Percentiles rank a stretch among this genome's conserved stretches.
These are phyloP conservation scores for Bradypus variegatus DNA, from an alignment of 2,797 vertebrate genomes.

Conservation along the genomic window DNA sequence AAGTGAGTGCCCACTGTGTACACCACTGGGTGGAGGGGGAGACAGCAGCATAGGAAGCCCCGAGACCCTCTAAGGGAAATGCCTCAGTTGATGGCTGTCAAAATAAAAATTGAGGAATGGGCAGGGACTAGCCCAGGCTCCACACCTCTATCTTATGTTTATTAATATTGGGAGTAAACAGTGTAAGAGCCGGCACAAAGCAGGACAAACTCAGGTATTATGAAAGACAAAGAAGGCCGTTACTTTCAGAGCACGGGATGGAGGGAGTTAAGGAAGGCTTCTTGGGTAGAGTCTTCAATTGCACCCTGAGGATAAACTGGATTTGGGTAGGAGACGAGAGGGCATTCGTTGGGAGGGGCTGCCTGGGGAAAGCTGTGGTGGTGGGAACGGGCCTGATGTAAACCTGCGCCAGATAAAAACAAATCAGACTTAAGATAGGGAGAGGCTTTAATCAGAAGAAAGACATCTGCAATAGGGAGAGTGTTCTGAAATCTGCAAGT, in stretches of 20 bases:
- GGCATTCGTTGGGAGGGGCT: not conserved
- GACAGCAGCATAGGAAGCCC: not conserved
- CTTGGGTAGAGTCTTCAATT: not conserved
- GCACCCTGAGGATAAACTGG: not conserved
- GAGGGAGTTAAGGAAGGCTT: not conserved
- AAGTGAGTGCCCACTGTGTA: not conserved
- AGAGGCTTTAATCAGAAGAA: not conserved
- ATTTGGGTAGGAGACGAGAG: not conserved
- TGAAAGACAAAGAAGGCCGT: not conserved
- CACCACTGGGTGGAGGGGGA: not conserved
- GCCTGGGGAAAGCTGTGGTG: not conserved
- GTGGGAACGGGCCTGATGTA: not conserved
- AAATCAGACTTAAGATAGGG: too few species aligned
- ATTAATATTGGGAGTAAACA: not conserved
- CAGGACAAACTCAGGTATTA: not conserved
- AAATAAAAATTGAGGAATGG: not conserved
- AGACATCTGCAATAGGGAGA: too few species aligned
- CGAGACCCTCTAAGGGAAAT: not conserved
- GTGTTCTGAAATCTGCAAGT: too few species aligned
- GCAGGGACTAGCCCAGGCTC: not conserved
- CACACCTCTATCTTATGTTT: not conserved
- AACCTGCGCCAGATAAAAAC: too few species aligned
- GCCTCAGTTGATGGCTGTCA: not conserved
- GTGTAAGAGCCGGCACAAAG: not conserved
- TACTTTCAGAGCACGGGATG: not conserved